phyloP scores from a whole-genome alignment of 2,113 vertebrate species.

The Calypte anna region DNA sequence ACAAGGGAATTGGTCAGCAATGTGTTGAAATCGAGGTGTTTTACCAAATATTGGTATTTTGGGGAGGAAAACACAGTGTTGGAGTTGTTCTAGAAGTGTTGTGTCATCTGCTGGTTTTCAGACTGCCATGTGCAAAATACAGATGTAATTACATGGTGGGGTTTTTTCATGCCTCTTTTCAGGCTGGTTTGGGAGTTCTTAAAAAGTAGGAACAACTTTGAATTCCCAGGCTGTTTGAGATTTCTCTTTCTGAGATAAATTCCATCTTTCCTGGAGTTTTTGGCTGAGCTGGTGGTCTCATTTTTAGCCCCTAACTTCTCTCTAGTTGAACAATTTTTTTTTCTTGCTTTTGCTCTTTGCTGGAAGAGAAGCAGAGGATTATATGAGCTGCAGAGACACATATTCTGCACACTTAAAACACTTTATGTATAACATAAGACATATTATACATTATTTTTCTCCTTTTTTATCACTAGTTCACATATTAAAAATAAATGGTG shows the following conservation, averaged over 20 bases:
- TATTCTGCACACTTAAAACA: not conserved
- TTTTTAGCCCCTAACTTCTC: not conserved
- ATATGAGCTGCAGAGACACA: not conserved
- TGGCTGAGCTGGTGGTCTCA: not conserved
- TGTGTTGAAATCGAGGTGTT: not conserved
- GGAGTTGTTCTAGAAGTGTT: not conserved
- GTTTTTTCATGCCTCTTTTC: not conserved
- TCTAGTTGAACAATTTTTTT: not conserved
- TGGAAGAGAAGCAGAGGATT: not conserved
- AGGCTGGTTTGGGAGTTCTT: not conserved
- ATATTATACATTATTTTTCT: slow-evolving; percentile 1
- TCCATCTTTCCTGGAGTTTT: not conserved
- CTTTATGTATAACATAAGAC: not conserved
- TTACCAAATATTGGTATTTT: not conserved
- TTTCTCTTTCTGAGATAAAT: not conserved
- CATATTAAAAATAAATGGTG: slow-evolving; percentile 57
- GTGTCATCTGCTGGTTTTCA: not conserved
- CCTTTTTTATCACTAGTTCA: slow-evolving; percentile 18
- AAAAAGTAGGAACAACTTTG: not conserved
- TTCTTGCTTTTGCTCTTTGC: not conserved
- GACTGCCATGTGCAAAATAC: not conserved
- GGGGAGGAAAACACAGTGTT: not conserved
- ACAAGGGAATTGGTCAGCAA: not conserved
- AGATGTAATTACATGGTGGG: rapidly evolving
- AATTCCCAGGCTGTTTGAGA: not conserved